phyloP scores from a whole-genome alignment of 2,113 vertebrate species.

The Megaceryle maxima region DNA sequence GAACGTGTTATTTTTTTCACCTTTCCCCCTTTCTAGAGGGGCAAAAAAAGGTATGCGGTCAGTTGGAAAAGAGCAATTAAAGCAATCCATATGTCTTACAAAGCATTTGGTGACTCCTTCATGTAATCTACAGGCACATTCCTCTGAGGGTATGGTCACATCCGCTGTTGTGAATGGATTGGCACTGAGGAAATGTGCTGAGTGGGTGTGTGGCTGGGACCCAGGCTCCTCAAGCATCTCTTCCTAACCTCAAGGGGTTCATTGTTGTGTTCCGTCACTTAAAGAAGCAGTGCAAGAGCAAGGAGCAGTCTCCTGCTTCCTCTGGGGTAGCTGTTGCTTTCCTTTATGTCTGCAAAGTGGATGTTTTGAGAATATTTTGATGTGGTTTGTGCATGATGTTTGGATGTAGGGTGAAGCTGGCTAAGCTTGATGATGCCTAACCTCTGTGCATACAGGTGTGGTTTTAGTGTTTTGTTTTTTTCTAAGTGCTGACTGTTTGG shows the following conservation, averaged over 20 bases:
- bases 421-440: background rate
- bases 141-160: background rate
- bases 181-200: background rate
- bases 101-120: background rate
- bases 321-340: background rate
- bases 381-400: background rate
- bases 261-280: background rate
- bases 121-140: background rate
- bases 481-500: background rate
- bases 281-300: background rate
- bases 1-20: background rate
- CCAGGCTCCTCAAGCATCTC: background rate
- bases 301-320: background rate
- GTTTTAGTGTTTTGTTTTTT: background rate
- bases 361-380: background rate
- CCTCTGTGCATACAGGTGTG: accelerated
- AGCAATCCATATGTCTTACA: background rate
- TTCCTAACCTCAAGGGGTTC: background rate
- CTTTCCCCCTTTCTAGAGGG: background rate
- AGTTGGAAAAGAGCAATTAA: background rate
- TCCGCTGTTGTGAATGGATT: background rate
- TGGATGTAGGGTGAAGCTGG: background rate
- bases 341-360: background rate
- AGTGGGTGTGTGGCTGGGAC: background rate
- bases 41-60: background rate